These are phyloP conservation scores for Xenopus petersii DNA, from an alignment of 2,797 vertebrate genomes.

Conservation along the genomic window DNA sequence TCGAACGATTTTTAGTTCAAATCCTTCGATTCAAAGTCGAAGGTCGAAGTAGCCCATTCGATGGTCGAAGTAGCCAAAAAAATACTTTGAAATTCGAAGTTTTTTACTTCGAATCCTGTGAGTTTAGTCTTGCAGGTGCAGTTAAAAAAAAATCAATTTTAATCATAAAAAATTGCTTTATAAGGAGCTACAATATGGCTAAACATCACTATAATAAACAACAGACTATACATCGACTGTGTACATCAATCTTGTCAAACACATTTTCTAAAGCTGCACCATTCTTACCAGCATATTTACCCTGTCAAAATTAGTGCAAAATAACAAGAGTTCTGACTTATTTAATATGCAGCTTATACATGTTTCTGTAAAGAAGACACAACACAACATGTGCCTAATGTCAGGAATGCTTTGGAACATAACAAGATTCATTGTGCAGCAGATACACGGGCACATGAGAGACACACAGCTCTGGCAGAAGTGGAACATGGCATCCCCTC, in stretches of 20 bases:
- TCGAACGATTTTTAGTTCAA: no score
- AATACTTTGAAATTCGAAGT: no score
- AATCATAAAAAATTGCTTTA: no score
- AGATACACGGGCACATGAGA: background rate
- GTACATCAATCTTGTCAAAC: background rate
- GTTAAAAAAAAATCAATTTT: no score
- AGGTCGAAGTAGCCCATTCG: no score
- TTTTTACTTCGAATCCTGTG: no score
- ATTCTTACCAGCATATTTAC: background rate
- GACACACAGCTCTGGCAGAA: background rate
- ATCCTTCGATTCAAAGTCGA: no score
- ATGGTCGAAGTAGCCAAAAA: no score
- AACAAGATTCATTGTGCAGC: background rate
- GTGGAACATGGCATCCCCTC: background rate
- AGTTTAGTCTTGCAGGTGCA: no score
- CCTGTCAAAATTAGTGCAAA: background rate
- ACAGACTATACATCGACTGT: background rate
- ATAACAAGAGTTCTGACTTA: background rate
- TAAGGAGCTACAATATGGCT: no score
- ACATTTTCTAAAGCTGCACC: background rate
- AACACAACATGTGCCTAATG: background rate
- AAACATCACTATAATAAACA: background rate
- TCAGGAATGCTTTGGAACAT: background rate
- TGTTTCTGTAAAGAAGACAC: background rate
- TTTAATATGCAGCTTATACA: background rate